Base-by-base conservation (phyloP, 2,797 vertebrate species). In the Artibeus lituratus region DNA sequence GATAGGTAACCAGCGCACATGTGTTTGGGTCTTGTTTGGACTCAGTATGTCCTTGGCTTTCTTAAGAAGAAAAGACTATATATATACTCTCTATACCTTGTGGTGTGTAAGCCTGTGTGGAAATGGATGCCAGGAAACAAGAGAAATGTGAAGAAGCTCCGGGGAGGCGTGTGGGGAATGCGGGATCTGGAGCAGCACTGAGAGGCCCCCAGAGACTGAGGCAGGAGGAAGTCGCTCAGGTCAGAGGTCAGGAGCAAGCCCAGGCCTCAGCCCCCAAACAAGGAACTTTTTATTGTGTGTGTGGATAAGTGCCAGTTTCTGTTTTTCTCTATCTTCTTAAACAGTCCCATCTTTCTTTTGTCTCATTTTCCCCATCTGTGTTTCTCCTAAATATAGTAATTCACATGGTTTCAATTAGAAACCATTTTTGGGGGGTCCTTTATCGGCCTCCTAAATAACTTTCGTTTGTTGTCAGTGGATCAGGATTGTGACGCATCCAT, bases 401-500 rank as follows among this genome's bases (percentile, higher is more conserved):
- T 91, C 78, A 74, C 16, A 16, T 78, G 62, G 29, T 94, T 94
- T 88, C 78, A 80, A 67, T 84, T 84, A 77, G 29, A 94, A 91
- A 53, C 55, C 19, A 65, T 32, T 89, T 87, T 22, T 26, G 67
- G 7, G 7, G 18, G 90, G 69, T 7, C 37, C n/a, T 85, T 57
- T 35, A n/a, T 93, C 44, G 53, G 73, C 16, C 35, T 89, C 51
- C 14, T n/a, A 77, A 83, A 39, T 69, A 85, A n/a, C 44, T 69
- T 89, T 51, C 42, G 29, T 77, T 16, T 72, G 21, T 80, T 94
- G 90, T 59, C 69, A 65, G 11, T 83, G 65, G 67, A 94, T 39
- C 83, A 74, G 44, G 16, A 89, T 82, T 76, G 32, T 42, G 78
- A 7, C 65, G 35, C 70, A 86, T 85, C 21, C 29, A 12, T 86